phyloP scores from a whole-genome alignment of 1,140 invertebrate genomes.

The Chymomyza costata region DNA sequence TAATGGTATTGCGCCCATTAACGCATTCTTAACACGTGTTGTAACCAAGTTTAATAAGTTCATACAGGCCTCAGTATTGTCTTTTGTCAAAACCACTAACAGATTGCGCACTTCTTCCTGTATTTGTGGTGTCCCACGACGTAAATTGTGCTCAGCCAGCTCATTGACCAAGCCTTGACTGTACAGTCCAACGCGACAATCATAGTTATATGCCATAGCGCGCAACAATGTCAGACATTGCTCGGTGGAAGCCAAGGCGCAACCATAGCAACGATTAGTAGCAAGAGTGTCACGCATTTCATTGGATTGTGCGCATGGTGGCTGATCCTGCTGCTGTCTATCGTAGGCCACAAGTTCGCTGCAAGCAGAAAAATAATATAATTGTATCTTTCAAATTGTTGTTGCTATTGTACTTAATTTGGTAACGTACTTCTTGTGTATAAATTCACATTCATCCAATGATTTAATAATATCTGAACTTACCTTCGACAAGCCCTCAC shows the following conservation, averaged over 20 bases:
- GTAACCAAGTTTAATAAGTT: constrained; percentile 89
- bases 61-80: constrained; percentile 91
- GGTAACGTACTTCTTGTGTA: too few relatives aligned
- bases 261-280: constrained; percentile 86
- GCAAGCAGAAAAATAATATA: constrained; percentile 11
- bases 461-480: neutral
- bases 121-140: constrained; percentile 85
- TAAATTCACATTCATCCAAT: too few relatives aligned
- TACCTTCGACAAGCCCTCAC: constrained; percentile 87
- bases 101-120: constrained; percentile 92
- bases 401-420: too few relatives aligned
- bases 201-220: constrained; percentile 90
- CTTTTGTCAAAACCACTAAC: constrained; percentile 91
- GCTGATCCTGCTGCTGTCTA: constrained; percentile 82
- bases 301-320: constrained; percentile 37
- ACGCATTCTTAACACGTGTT: constrained; percentile 86
- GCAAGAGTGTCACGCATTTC: constrained; percentile 30
- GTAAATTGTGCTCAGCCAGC: constrained; percentile 92
- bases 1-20: constrained; percentile 79
- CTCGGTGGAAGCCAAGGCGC: constrained; percentile 90
- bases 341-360: constrained; percentile 95
- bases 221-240: constrained; percentile 94
- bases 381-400: too few relatives aligned
- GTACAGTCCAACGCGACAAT: constrained; percentile 87
- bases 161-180: constrained; percentile 92